Evolutionary conservation across 2,113 vertebrate genomes (phyloP).

Genomic region (Setophaga kirtlandii): DNA sequence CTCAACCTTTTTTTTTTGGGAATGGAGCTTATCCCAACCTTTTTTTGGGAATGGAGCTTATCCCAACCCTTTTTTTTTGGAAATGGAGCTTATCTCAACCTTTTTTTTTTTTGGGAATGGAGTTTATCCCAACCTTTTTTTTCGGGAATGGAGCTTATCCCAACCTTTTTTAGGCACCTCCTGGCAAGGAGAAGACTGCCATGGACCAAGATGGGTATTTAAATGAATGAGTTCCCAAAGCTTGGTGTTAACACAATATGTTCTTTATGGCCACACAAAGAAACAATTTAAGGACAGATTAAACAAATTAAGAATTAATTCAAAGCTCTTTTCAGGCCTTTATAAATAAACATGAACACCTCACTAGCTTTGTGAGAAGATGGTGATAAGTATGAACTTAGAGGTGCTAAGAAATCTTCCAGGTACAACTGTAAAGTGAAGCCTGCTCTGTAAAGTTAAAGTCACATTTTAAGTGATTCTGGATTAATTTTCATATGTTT

Average conservation of each 20-base stretch:
- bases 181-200: not conserved
- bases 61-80: too few species aligned
- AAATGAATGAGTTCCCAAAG: not conserved
- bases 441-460: not conserved
- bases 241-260: not conserved
- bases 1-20: too few species aligned
- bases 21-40: too few species aligned
- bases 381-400: not conserved
- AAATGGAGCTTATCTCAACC: too few species aligned
- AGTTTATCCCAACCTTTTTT: not conserved
- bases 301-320: not conserved
- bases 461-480: not conserved
- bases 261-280: not conserved
- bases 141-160: too few species aligned
- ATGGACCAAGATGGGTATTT: rapidly evolving
- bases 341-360: not conserved
- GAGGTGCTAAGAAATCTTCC: not conserved
- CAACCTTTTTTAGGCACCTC: not conserved
- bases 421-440: not conserved
- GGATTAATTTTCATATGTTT: not conserved
- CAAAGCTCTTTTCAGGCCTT: not conserved
- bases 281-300: not conserved
- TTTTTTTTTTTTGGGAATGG: not conserved
- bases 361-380: not conserved
- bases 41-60: not conserved